phyloP scores from a whole-genome alignment of 2,888 invertebrate species.

The Callyntrura guangdongensis region DNA sequence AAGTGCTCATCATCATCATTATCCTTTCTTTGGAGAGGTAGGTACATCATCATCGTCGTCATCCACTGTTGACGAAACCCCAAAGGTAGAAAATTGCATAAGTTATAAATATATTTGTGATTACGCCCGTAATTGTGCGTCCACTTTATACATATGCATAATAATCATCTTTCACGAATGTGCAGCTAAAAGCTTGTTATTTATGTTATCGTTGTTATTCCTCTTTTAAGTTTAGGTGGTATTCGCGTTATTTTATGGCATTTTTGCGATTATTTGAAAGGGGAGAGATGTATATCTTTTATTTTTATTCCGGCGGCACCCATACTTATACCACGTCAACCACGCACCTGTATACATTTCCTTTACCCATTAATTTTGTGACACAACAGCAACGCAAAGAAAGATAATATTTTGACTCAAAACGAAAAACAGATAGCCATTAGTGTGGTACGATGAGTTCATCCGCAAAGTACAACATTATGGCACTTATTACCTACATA shows the following conservation, averaged over 20 bases:
- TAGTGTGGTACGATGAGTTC: not conserved
- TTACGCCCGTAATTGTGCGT: not conserved
- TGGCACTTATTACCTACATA: not conserved
- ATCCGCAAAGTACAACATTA: not conserved
- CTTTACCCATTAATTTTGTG: slow-evolving; percentile 62
- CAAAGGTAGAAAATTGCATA: slow-evolving; percentile 19
- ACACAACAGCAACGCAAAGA: slow-evolving; percentile 61
- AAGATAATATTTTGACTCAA: slow-evolving; percentile 10
- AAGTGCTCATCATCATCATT: slow-evolving; percentile 22
- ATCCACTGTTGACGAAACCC: slow-evolving; percentile 21
- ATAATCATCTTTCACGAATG: too few species aligned
- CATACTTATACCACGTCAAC: not conserved
- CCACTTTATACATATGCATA: not conserved
- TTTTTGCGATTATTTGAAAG: slow-evolving; percentile 47
- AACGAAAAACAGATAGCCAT: not conserved
- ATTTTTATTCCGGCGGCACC: slow-evolving; percentile 48
- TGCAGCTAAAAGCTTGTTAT: slow-evolving; percentile 24
- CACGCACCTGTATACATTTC: slow-evolving; percentile 31
- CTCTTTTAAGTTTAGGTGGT: not conserved
- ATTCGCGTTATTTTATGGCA: slow-evolving; percentile 18
- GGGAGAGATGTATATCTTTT: slow-evolving; percentile 47
- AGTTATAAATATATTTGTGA: slow-evolving; percentile 1
- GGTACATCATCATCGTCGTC: not conserved
- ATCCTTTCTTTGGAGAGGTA: not conserved
- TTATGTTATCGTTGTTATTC: slow-evolving; percentile 45